Evolutionary conservation across 2,888 invertebrate species (phyloP).

Genomic region (Parnassius apollo): DNA sequence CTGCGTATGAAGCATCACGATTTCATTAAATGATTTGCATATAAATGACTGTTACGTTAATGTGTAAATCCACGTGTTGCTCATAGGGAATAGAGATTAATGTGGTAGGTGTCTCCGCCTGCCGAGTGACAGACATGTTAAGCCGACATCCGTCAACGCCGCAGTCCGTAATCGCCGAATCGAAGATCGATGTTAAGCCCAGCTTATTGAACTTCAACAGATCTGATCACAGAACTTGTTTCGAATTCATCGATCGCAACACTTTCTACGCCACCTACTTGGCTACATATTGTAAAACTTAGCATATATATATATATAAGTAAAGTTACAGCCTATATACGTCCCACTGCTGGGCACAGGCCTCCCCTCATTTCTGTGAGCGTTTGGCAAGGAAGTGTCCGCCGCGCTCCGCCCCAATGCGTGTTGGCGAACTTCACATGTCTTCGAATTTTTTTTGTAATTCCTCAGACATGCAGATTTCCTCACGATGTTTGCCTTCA

Average conservation of each 20-base stretch:
- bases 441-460: too few species aligned
- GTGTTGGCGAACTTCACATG: too few species aligned
- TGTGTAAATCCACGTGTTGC: constrained; percentile 79
- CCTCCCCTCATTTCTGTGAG: too few species aligned
- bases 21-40: constrained; percentile 77
- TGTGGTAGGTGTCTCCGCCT: constrained; percentile 68
- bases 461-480: too few species aligned
- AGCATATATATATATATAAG: not conserved
- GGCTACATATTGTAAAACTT: not conserved
- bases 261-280: constrained; percentile 37
- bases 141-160: constrained; percentile 80
- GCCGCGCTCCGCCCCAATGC: too few species aligned
- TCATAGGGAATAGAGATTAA: constrained; percentile 75
- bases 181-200: constrained; percentile 76
- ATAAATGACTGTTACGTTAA: constrained; percentile 76
- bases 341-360: too few species aligned
- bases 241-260: constrained; percentile 55
- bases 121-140: constrained; percentile 75
- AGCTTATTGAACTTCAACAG: constrained; percentile 74
- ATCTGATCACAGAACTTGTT: constrained; percentile 57
- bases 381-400: too few species aligned
- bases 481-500: too few species aligned
- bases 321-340: too few species aligned
- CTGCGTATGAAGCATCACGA: constrained; percentile 63
- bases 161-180: constrained; percentile 70